These are phyloP conservation scores for Bibio marci DNA, from an alignment of 2,888 invertebrate genomes.

Conservation along the genomic window DNA sequence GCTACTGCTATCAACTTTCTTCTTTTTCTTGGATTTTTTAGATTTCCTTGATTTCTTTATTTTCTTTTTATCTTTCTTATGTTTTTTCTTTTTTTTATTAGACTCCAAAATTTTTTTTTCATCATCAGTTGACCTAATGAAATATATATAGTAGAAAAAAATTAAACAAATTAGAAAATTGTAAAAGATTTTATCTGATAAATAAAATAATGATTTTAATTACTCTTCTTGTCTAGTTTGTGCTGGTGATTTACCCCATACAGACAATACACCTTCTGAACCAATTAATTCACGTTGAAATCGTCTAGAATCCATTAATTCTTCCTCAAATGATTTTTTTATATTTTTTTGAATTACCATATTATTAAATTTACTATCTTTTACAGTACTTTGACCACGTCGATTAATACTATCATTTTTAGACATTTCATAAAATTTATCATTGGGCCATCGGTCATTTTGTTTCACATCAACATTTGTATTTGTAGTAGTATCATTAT, in stretches of 20 bases:
- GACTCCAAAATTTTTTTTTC: too few relatives aligned
- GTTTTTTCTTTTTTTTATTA: slow-evolving; percentile 29
- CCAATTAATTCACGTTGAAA: slow-evolving; percentile 61
- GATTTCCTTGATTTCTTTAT: slow-evolving; percentile 25
- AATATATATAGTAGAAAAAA: background rate
- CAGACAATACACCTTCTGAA: slow-evolving; percentile 42
- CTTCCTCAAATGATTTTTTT: slow-evolving; percentile 28
- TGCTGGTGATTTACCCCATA: slow-evolving; percentile 63
- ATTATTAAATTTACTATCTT: slow-evolving; percentile 5
- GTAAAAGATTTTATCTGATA: background rate
- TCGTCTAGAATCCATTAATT: slow-evolving; percentile 51
- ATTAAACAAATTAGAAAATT: background rate
- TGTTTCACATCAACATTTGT: background rate
- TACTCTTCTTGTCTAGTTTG: slow-evolving; percentile 39
- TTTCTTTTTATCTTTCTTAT: slow-evolving; percentile 32
- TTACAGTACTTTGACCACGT: background rate
- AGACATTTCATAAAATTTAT: slow-evolving; percentile 15
- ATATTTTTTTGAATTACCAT: slow-evolving; percentile 3
- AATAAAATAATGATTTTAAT: slow-evolving; percentile 4
- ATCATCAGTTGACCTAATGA: slow-evolving; percentile 11
- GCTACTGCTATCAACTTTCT: slow-evolving; percentile 25
- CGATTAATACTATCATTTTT: slow-evolving; percentile 4
- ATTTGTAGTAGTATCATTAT: background rate
- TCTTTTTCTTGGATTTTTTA: slow-evolving; percentile 34
- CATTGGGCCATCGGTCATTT: slow-evolving; percentile 18